These are phyloP conservation scores for Dicranocentrus wangi DNA, from an alignment of 2,888 invertebrate species.

Conservation along the genomic window DNA sequence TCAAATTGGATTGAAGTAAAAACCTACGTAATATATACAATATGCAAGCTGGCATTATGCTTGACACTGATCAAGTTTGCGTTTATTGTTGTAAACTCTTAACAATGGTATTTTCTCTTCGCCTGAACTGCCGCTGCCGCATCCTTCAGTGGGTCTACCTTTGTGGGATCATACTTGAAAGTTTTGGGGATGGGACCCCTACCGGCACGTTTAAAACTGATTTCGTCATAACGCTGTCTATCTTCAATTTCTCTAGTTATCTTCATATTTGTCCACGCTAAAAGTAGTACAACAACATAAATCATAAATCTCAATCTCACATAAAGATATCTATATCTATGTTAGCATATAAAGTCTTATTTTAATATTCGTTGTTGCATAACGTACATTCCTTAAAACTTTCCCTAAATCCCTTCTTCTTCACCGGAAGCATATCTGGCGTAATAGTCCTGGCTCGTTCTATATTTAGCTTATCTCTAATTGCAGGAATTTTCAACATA, in stretches of 20 bases:
- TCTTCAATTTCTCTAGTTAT: conserved; percentile 85
- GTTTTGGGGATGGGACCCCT: conserved; percentile 91
- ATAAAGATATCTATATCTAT: conserved; percentile 11
- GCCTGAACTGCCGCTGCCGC: conserved; percentile 71
- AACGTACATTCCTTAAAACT: conserved; percentile 86
- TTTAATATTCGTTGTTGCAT: conserved; percentile 25
- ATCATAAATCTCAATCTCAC: conserved; percentile 1
- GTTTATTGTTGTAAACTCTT: too few species aligned
- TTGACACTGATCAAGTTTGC: too few species aligned
- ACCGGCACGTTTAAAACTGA: conserved; percentile 88
- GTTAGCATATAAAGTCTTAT: too few species aligned
- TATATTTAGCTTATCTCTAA: conserved; percentile 86
- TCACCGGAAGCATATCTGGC: conserved; percentile 79
- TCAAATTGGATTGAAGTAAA: too few species aligned
- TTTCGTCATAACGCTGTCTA: conserved; percentile 83
- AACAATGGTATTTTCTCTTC: conserved; percentile 69
- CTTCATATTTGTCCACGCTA: conserved; percentile 88
- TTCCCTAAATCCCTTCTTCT: conserved; percentile 82
- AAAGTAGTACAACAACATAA: conserved; percentile 6
- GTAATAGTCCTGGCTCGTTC: conserved; percentile 79
- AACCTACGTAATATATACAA: too few species aligned
- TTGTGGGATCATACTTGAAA: conserved; percentile 85
- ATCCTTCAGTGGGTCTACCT: conserved; percentile 46
- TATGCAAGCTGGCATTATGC: too few species aligned
- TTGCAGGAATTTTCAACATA: conserved; percentile 83